Evolutionary conservation across 2,113 vertebrate genomes (phyloP).

Genomic region (Hemiprocne comata): DNA sequence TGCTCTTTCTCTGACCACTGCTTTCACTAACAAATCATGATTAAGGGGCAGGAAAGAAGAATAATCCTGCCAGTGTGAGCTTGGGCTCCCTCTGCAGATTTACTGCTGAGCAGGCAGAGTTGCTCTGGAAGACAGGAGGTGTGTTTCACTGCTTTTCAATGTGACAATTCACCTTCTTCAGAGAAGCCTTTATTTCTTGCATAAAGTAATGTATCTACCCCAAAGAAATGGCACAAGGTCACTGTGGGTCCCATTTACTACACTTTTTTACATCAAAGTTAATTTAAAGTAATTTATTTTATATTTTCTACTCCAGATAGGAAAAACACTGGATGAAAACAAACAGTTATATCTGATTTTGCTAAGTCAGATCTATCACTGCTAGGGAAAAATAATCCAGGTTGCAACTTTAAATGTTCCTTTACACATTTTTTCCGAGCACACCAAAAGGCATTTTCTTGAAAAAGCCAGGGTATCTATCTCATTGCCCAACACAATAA

Average conservation of each 20-base stretch:
- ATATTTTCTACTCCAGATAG: not conserved
- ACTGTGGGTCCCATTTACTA: not conserved
- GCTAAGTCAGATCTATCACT: not conserved
- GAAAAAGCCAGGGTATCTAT: not conserved
- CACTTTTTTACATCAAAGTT: not conserved
- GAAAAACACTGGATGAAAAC: not conserved
- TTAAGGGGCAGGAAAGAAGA: slow-evolving; percentile 21
- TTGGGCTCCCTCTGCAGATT: not conserved
- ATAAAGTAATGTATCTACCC: not conserved
- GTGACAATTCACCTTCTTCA: not conserved
- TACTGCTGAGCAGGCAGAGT: slow-evolving; percentile 19
- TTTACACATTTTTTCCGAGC: not conserved
- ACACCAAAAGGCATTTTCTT: not conserved
- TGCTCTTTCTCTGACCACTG: slow-evolving; percentile 34
- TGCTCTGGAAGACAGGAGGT: not conserved
- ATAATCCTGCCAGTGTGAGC: not conserved
- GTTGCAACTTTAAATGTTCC: not conserved
- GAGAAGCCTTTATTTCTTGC: not conserved
- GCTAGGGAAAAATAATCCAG: not conserved
- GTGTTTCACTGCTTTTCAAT: not conserved
- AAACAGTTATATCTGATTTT: not conserved
- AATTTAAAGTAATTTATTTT: not conserved
- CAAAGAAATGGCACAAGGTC: not conserved
- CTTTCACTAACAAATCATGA: slow-evolving; percentile 54
- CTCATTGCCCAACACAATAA: not conserved